Evolutionary conservation across 2,113 vertebrate species (phyloP).

Genomic region (Tachuris rubrigastra): DNA sequence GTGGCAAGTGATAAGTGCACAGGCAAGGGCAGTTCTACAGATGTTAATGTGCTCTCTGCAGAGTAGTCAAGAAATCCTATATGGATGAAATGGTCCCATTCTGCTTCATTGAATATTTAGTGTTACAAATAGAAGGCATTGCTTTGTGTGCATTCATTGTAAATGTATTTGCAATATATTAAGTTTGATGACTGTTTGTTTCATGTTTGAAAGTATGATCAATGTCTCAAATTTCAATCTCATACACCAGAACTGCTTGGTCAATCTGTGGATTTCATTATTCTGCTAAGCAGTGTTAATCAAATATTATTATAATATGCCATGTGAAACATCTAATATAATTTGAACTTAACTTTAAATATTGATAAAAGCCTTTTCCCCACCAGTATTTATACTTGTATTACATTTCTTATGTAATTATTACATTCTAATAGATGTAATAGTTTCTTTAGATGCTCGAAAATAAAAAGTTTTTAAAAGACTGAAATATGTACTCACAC

Average conservation of each 20-base stretch:
- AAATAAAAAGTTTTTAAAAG: background rate
- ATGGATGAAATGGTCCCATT: background rate
- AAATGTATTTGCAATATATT: background rate
- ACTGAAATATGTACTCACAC: background rate
- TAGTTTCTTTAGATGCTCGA: background rate
- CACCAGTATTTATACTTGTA: background rate
- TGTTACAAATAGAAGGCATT: background rate
- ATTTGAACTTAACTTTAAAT: background rate
- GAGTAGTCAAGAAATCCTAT: background rate
- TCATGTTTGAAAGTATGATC: background rate
- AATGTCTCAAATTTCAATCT: background rate
- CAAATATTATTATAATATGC: background rate
- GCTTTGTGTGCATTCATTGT: background rate
- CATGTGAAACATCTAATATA: background rate
- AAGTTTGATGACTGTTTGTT: accelerated
- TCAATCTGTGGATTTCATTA: background rate
- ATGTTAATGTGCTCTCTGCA: background rate
- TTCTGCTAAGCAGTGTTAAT: background rate
- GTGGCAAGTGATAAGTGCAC: background rate
- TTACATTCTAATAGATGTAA: background rate
- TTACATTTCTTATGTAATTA: background rate
- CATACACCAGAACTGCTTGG: background rate
- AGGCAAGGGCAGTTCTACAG: background rate
- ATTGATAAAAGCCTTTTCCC: background rate
- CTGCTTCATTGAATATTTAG: background rate